phyloP scores from a whole-genome alignment of 2,113 vertebrate species.

The Cephalopholis sonnerati region DNA sequence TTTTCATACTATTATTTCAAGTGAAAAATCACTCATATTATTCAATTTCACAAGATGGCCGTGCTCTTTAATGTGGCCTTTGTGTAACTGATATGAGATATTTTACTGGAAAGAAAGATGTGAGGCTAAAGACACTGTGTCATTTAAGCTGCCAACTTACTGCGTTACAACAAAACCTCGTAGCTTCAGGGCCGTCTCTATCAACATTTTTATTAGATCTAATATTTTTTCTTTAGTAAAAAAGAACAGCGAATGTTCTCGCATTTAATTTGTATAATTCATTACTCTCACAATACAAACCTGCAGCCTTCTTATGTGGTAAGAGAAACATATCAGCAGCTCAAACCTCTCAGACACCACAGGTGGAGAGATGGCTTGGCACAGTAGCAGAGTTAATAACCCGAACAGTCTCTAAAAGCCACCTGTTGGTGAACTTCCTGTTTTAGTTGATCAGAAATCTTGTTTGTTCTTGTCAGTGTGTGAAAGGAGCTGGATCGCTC shows the following conservation, averaged over 20 bases:
- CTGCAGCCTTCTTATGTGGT: background rate
- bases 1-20: slow-evolving; percentile 16
- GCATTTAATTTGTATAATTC: background rate
- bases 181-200: background rate
- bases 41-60: slow-evolving; percentile 15
- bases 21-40: slow-evolving; percentile 25
- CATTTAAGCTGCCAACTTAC: background rate
- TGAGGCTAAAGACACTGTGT: background rate
- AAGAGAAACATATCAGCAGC: background rate
- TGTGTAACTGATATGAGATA: slow-evolving; percentile 6
- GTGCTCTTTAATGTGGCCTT: background rate
- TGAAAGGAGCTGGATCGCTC: slow-evolving; percentile 4
- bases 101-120: background rate
- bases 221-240: background rate
- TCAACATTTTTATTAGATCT: background rate
- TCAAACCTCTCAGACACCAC: background rate
- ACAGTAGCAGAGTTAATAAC: slow-evolving; percentile 26
- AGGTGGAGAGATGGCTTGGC: slow-evolving; percentile 48
- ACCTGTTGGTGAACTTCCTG: slow-evolving; percentile 62
- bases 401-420: slow-evolving; percentile 46
- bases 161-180: background rate
- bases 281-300: background rate
- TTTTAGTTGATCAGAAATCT: slow-evolving; percentile 61
- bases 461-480: slow-evolving; percentile 60
- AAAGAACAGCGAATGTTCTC: background rate